Evolutionary conservation across 2,888 invertebrate species (phyloP).

Genomic region (Ochropacha duplaris): DNA sequence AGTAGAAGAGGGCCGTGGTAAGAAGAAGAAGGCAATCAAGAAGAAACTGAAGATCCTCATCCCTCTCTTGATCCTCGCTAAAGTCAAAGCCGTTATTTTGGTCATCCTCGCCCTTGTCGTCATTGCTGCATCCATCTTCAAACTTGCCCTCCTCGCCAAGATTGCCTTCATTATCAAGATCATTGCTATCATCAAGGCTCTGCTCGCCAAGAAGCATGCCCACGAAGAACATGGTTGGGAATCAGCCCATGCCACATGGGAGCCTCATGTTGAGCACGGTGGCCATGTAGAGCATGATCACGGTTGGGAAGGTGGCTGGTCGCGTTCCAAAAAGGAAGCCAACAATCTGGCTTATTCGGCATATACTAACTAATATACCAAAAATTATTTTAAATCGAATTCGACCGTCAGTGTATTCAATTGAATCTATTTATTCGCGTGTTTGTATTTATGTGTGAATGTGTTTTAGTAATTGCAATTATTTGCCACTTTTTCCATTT

Average conservation of each 20-base stretch:
- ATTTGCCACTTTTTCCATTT: slow-evolving; percentile 34
- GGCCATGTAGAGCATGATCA: slow-evolving; percentile 55
- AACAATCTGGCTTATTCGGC: slow-evolving; percentile 69
- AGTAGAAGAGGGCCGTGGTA: slow-evolving; percentile 84
- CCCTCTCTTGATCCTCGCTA: slow-evolving; percentile 84
- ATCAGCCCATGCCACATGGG: slow-evolving; percentile 45
- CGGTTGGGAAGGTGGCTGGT: slow-evolving; percentile 72
- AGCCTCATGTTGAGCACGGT: slow-evolving; percentile 45
- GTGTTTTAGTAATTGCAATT: slow-evolving; percentile 25
- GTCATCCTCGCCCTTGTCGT: slow-evolving; percentile 85
- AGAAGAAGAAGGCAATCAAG: slow-evolving; percentile 87
- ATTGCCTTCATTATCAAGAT: slow-evolving; percentile 85
- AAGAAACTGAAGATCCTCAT: slow-evolving; percentile 72
- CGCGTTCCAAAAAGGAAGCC: slow-evolving; percentile 66
- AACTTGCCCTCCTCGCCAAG: slow-evolving; percentile 89
- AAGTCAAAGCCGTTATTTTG: slow-evolving; percentile 86
- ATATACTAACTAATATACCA: slow-evolving; percentile 56
- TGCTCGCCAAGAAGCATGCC: slow-evolving; percentile 66
- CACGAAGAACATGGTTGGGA: slow-evolving; percentile 52
- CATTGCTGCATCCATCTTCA: slow-evolving; percentile 87
- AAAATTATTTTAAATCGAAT: slow-evolving; percentile 29
- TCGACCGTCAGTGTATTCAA: slow-evolving; percentile 18
- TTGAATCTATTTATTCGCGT: slow-evolving; percentile 31
- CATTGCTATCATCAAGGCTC: slow-evolving; percentile 61
- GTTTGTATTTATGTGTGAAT: slow-evolving; percentile 47